phyloP scores from a whole-genome alignment of 2,888 invertebrate species.

The Ganaspis brasiliensis region DNA sequence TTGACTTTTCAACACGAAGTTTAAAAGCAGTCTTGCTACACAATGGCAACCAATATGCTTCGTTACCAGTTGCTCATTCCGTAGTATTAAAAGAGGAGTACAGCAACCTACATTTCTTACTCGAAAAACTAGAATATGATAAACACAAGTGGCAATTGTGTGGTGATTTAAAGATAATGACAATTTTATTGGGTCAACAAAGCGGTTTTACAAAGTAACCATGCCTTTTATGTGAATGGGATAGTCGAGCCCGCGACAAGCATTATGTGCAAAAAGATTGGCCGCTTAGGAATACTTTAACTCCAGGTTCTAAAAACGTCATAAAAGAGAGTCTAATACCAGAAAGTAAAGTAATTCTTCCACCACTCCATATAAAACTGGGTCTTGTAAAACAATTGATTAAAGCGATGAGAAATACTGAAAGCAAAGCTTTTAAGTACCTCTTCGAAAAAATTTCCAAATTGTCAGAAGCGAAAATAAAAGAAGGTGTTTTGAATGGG shows the following conservation, averaged over 20 bases:
- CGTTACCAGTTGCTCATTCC: conserved; percentile 65
- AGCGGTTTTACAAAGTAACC: conserved; percentile 49
- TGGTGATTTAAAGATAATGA: conserved; percentile 72
- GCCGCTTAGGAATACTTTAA: conserved; percentile 31
- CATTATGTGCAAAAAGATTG: conserved; percentile 44
- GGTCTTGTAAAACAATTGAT: conserved; percentile 69
- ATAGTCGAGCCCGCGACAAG: conserved; percentile 41
- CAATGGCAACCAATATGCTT: conserved; percentile 69
- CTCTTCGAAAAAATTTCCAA: conserved; percentile 53
- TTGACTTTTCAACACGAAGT: conserved; percentile 63
- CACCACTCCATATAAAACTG: conserved; percentile 53
- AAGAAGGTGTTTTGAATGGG: conserved; percentile 65
- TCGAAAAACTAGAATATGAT: conserved; percentile 48
- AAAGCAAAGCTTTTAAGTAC: conserved; percentile 51
- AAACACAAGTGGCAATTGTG: conserved; percentile 64
- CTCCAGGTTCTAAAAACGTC: conserved; percentile 45
- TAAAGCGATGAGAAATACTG: conserved; percentile 54
- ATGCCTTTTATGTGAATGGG: conserved; percentile 51
- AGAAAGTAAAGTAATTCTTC: conserved; percentile 10
- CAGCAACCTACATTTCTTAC: conserved; percentile 45
- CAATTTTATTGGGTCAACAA: conserved; percentile 65
- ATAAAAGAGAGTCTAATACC: conserved; percentile 34
- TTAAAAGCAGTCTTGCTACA: conserved; percentile 65
- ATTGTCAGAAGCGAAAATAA: conserved; percentile 64
- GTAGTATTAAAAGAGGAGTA: conserved; percentile 63